Percentiles rank a stretch among this genome's conserved stretches.
Conservation (phyloP, 2,797 vertebrate species). For the Aldrovandia affinis region DNA sequence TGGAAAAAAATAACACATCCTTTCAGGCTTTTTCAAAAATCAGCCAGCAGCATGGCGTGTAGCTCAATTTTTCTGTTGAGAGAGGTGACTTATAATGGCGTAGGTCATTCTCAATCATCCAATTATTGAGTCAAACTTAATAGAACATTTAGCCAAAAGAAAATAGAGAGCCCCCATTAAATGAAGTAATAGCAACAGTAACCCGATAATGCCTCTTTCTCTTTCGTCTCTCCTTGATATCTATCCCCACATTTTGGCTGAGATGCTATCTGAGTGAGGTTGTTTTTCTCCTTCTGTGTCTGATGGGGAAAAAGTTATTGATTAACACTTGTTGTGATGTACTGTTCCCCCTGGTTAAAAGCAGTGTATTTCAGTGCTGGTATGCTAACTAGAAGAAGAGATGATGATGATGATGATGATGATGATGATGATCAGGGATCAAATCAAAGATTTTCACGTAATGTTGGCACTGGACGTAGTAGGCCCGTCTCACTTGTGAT, state of each 20-base stretch:
- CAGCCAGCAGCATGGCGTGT: background rate
- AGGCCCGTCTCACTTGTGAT: background rate
- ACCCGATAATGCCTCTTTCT: background rate
- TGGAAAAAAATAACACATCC: background rate
- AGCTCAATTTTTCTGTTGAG: background rate
- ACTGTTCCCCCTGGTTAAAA: background rate
- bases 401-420: too few relatives aligned
- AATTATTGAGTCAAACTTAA: constrained; percentile 13
- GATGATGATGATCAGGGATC: background rate
- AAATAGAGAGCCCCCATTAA: background rate
- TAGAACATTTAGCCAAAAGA: background rate
- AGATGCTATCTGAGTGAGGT: background rate
- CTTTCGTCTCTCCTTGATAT: background rate
- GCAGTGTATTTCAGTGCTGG: background rate
- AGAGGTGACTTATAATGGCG: background rate
- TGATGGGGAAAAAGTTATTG: background rate
- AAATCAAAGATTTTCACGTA: background rate
- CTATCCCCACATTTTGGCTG: background rate
- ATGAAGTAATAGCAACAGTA: constrained; percentile 5
- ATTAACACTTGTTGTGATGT: background rate
- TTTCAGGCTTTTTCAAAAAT: background rate
- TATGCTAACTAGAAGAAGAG: background rate
- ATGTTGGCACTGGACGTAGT: background rate
- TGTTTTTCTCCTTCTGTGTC: background rate
- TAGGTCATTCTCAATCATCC: background rate